Conservation (phyloP, 2,888 invertebrate genomes). For the Sphinx pinastri region DNA sequence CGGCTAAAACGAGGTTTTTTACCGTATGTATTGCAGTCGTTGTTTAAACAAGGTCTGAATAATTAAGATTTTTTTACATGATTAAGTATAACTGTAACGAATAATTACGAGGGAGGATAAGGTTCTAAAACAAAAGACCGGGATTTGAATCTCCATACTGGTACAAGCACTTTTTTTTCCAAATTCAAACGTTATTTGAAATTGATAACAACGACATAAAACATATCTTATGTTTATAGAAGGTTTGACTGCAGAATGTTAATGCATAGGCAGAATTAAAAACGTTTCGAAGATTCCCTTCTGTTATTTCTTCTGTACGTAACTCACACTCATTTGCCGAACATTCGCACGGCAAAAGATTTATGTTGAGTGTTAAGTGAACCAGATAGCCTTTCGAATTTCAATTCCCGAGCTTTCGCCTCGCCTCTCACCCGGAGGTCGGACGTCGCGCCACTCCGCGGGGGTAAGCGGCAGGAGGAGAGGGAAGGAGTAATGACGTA, state of each 20-base stretch:
- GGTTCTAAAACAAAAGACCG: too few species aligned
- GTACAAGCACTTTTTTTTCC: too few species aligned
- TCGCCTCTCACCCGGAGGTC: slow-evolving; percentile 25
- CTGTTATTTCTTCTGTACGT: slow-evolving; percentile 36
- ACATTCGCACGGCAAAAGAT: slow-evolving; percentile 57
- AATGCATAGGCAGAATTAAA: not conserved
- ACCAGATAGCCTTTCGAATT: slow-evolving; percentile 55
- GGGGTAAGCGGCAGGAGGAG: slow-evolving; percentile 5
- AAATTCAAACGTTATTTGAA: too few species aligned
- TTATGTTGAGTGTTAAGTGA: slow-evolving; percentile 68
- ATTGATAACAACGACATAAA: too few species aligned
- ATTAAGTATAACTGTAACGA: too few species aligned
- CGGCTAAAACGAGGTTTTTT: too few species aligned
- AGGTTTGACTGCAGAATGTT: not conserved
- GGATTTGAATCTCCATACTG: too few species aligned
- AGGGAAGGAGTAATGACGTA: slow-evolving; percentile 25
- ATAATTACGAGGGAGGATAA: too few species aligned
- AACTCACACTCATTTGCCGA: slow-evolving; percentile 59
- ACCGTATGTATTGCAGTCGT: too few species aligned
- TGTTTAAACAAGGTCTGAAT: too few species aligned
- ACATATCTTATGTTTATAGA: not conserved
- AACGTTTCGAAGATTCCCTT: not conserved
- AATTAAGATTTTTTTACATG: too few species aligned
- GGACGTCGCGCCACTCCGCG: slow-evolving; percentile 25
- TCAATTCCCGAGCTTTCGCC: slow-evolving; percentile 22